Conservation (phyloP, 2,888 invertebrate species). For the Scrobipalpa costella region DNA sequence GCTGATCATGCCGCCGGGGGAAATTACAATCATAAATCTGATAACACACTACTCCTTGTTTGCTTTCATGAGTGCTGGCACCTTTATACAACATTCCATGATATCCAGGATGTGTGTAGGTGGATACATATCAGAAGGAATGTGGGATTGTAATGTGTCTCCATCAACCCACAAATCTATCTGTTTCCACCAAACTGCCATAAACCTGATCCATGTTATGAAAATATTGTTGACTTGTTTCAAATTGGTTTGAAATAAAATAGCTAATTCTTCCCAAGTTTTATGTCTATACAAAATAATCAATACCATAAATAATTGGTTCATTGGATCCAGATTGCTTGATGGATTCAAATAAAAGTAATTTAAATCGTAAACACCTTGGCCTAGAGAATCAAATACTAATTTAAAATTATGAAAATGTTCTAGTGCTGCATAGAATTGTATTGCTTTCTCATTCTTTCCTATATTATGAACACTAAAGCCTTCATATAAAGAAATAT, state of each 20-base stretch:
- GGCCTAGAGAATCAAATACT: neutral
- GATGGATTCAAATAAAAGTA: neutral
- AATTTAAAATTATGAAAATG: neutral
- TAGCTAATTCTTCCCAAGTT: neutral
- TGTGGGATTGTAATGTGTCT: neutral
- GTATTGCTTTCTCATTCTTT: neutral
- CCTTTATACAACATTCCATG: neutral
- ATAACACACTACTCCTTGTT: neutral
- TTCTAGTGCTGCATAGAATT: neutral
- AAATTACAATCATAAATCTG: neutral
- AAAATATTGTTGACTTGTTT: neutral
- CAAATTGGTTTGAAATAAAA: neutral
- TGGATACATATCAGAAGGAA: neutral
- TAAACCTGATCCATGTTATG: conserved; percentile 8
- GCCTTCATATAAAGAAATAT: neutral
- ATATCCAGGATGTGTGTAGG: neutral
- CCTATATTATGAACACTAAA: neutral
- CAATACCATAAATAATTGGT: neutral
- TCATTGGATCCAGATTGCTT: neutral
- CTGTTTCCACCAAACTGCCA: neutral
- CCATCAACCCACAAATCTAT: neutral
- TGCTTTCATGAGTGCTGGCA: neutral
- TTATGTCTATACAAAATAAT: neutral
- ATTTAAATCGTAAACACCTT: neutral
- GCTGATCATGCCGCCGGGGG: neutral